phyloP scores from a whole-genome alignment of 2,888 invertebrate species.

The Oscheius sp. region DNA sequence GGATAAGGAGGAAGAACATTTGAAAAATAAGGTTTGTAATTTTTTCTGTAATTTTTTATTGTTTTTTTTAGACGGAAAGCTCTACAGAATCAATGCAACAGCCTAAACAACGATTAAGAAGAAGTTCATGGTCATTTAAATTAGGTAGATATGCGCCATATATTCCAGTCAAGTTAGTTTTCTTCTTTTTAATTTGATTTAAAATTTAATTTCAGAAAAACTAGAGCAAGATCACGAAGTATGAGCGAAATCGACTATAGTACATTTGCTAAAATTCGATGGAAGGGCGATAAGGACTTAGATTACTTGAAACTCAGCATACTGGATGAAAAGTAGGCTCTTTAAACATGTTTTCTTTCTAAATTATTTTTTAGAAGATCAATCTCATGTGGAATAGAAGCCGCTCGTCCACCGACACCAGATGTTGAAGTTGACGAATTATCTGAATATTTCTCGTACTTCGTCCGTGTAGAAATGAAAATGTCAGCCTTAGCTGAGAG shows the following conservation, averaged over 20 bases:
- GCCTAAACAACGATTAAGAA: neutral
- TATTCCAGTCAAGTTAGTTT: conserved; percentile 1
- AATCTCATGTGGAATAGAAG: conserved; percentile 48
- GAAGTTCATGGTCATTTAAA: conserved; percentile 12
- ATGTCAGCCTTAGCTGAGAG: conserved; percentile 62
- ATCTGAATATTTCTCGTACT: conserved; percentile 59
- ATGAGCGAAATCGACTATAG: conserved; percentile 16
- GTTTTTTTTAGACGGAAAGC: neutral
- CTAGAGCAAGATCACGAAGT: neutral
- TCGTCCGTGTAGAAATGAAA: conserved; percentile 57
- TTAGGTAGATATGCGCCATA: conserved; percentile 14
- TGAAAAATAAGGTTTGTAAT: neutral
- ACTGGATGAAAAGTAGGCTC: conserved; percentile 32
- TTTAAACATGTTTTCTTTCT: neutral
- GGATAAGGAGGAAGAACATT: neutral
- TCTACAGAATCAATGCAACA: neutral
- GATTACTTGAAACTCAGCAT: conserved; percentile 36
- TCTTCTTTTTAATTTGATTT: too few relatives aligned
- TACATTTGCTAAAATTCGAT: conserved; percentile 3
- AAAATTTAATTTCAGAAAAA: conserved; percentile 18
- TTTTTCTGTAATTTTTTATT: neutral
- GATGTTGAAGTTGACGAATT: conserved; percentile 58
- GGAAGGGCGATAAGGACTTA: conserved; percentile 43
- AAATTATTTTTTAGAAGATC: conserved; percentile 33
- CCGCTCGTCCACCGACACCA: conserved; percentile 41